A percentile compares a stretch with the other conserved stretches of the same genome.
Evolutionary conservation across 64 coral and sea anemone genomes (phyloP).

Genomic region (Porites lutea): DNA sequence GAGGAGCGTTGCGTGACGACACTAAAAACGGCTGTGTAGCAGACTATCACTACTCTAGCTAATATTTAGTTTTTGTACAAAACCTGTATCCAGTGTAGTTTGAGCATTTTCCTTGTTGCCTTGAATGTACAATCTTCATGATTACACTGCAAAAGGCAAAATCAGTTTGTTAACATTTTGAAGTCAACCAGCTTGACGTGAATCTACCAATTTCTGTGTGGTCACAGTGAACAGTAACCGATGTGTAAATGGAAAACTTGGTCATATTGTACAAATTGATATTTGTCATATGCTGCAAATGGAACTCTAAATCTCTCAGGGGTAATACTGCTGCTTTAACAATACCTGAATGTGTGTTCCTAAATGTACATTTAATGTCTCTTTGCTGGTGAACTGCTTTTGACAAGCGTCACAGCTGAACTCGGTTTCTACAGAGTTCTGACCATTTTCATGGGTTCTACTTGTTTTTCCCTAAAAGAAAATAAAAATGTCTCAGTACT

Average conservation of each 20-base stretch:
- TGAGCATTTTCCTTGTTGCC: slow-evolving; percentile 80
- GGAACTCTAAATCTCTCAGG: too few species aligned
- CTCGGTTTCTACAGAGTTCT: not conserved
- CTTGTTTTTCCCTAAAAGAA: slow-evolving; percentile 7
- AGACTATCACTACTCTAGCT: too few species aligned
- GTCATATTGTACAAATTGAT: too few species aligned
- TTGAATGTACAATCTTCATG: slow-evolving; percentile 80
- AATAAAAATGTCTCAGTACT: too few species aligned
- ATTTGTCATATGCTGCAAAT: too few species aligned
- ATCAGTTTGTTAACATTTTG: not conserved
- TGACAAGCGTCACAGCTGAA: slow-evolving; percentile 85
- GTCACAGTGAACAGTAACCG: not conserved
- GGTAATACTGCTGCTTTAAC: too few species aligned
- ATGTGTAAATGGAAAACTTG: too few species aligned
- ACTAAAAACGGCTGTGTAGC: too few species aligned
- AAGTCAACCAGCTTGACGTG: not conserved
- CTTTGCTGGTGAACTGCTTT: slow-evolving; percentile 65
- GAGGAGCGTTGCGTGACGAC: too few species aligned
- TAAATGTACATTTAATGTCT: slow-evolving; percentile 68
- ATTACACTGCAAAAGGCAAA: slow-evolving; percentile 64
- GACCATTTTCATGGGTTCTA: not conserved
- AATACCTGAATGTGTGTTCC: slow-evolving; percentile 77
- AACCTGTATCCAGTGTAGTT: slow-evolving; percentile 87
- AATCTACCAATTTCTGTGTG: not conserved
- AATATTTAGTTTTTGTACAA: too few species aligned